Conservation (phyloP, 2,888 invertebrate species). For the Campopleginae sp. region DNA sequence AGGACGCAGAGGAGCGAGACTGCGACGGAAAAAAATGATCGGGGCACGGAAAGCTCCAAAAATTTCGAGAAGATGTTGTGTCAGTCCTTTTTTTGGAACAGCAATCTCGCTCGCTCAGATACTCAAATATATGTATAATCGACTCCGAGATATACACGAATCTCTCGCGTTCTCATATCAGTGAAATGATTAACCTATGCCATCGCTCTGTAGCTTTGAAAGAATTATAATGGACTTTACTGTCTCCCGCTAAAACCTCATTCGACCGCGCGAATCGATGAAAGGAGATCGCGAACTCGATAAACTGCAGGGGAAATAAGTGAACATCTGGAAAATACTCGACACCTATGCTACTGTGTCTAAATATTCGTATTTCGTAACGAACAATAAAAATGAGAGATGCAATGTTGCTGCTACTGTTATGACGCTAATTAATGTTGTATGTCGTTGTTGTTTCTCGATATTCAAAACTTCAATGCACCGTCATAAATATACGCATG, state of each 20-base stretch:
- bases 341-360: slow-evolving; percentile 68
- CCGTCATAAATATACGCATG: slow-evolving; percentile 21
- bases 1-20: slow-evolving; percentile 66
- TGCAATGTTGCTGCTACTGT: slow-evolving; percentile 79
- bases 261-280: slow-evolving; percentile 1
- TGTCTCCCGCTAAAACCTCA: slow-evolving; percentile 6
- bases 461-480: slow-evolving; percentile 74
- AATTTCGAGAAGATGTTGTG: slow-evolving; percentile 22
- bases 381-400: slow-evolving; percentile 67
- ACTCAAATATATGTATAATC: slow-evolving; percentile 25
- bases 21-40: slow-evolving; percentile 20
- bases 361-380: slow-evolving; percentile 66
- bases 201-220: slow-evolving; percentile 32
- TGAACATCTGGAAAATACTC: slow-evolving; percentile 67
- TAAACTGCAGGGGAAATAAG: slow-evolving; percentile 56
- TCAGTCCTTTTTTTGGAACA: slow-evolving; percentile 26
- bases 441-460: slow-evolving; percentile 83
- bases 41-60: slow-evolving; percentile 13
- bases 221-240: background rate
- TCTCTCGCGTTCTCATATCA: slow-evolving; percentile 58
- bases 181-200: slow-evolving; percentile 20
- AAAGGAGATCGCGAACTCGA: background rate
- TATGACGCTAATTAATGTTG: slow-evolving; percentile 82
- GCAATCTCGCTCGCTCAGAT: slow-evolving; percentile 55
- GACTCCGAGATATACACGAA: slow-evolving; percentile 41